Percentiles rank a stretch among this genome's conserved stretches.
These are phyloP conservation scores for Lepisosteus oculatus DNA, from an alignment of 2,113 vertebrate genomes.

Conservation along the genomic window DNA sequence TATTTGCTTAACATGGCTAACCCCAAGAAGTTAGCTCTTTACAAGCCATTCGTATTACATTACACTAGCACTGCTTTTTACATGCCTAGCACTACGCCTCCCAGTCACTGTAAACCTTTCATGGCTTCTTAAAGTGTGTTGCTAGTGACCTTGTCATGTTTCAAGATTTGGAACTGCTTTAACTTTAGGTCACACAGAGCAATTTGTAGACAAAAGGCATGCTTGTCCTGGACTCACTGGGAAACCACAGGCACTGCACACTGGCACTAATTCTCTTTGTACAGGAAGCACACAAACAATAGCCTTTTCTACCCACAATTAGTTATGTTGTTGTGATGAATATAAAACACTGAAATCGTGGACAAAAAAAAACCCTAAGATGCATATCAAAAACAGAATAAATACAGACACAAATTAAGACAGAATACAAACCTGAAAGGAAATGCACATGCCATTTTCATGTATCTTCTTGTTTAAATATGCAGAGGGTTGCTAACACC, in stretches of 20 bases:
- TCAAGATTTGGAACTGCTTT: constrained; percentile 37
- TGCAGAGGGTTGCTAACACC: constrained; percentile 61
- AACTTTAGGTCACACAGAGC: constrained; percentile 53
- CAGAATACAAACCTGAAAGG: background rate
- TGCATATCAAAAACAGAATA: background rate
- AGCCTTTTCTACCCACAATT: constrained; percentile 58
- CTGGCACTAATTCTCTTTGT: constrained; percentile 51
- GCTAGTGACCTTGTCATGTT: constrained; percentile 67
- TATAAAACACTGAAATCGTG: constrained; percentile 49
- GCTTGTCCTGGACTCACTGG: constrained; percentile 53
- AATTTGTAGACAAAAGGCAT: constrained; percentile 52
- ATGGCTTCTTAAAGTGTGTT: constrained; percentile 47
- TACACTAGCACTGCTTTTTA: constrained; percentile 51
- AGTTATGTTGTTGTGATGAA: constrained; percentile 59
- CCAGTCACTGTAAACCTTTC: constrained; percentile 48
- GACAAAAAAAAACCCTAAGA: background rate
- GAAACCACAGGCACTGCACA: constrained; percentile 47
- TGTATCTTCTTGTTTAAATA: constrained; percentile 28
- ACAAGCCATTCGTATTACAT: constrained; percentile 58
- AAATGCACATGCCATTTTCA: background rate
- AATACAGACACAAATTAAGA: background rate
- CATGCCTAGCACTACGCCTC: constrained; percentile 36
- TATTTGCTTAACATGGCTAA: constrained; percentile 66
- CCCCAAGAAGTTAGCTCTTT: constrained; percentile 43
- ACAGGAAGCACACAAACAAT: constrained; percentile 65